phyloP scores from a whole-genome alignment of 2,113 vertebrate species.

The Copsychus sechellarum region DNA sequence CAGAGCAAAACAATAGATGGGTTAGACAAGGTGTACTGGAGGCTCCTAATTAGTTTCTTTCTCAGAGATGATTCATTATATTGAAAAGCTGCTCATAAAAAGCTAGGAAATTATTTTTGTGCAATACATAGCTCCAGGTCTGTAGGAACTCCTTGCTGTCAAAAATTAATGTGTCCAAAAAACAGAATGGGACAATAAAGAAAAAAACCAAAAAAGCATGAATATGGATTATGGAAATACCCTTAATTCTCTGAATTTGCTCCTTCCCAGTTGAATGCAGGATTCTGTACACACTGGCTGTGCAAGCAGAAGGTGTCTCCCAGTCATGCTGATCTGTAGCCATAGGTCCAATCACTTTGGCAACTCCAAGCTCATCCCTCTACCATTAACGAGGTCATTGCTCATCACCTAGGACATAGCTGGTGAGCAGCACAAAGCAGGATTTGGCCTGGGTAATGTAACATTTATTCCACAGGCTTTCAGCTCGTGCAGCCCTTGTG shows the following conservation, averaged over 20 bases:
- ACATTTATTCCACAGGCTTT: background rate
- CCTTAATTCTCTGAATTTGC: background rate
- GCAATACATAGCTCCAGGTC: background rate
- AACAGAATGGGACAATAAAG: background rate
- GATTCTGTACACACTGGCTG: background rate
- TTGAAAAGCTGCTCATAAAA: background rate
- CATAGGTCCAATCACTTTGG: background rate
- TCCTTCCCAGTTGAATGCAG: fast-evolving
- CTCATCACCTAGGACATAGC: background rate
- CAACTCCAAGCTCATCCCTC: background rate
- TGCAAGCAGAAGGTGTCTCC: background rate
- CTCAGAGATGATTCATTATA: background rate
- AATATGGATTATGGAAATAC: background rate
- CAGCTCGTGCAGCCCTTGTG: background rate
- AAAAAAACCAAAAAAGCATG: background rate
- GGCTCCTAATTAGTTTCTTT: background rate
- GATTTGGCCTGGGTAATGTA: background rate
- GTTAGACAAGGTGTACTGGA: background rate
- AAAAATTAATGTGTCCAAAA: background rate
- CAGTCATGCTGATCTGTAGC: background rate
- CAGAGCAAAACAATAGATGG: background rate
- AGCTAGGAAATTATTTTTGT: background rate
- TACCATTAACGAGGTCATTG: background rate
- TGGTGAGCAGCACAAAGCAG: background rate
- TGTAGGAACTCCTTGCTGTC: background rate